Percentiles rank a stretch among this genome's conserved stretches.
phyloP scores from a whole-genome alignment of 37 sponge, comb jelly and placozoan species.

The Aphrocallistes beatrix region DNA sequence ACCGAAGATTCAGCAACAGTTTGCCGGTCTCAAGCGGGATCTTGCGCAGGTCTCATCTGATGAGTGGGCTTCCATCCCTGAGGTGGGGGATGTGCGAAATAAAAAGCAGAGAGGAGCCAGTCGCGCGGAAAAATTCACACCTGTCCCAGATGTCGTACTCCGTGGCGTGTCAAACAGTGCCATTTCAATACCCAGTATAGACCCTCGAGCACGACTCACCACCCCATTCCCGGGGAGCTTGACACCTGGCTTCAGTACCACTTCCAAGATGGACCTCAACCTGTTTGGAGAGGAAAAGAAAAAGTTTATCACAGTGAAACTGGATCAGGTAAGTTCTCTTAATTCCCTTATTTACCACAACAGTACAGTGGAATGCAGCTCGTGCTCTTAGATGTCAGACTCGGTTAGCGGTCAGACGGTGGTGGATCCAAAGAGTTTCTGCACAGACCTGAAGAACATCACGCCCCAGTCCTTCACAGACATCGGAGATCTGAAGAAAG shows the following conservation, averaged over 20 bases:
- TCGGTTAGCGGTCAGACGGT: constrained; percentile 96
- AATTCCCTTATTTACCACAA: not conserved
- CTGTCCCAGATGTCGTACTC: constrained; percentile 73
- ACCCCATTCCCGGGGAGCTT: constrained; percentile 51
- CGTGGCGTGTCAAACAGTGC: constrained; percentile 23
- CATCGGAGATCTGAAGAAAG: constrained; percentile 89
- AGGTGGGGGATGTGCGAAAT: constrained; percentile 75
- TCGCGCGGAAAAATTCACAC: constrained; percentile 43
- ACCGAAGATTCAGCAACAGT: constrained; percentile 98
- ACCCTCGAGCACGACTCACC: constrained; percentile 30
- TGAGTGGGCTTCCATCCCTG: constrained; percentile 83
- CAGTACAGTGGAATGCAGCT: not conserved
- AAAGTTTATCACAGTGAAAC: constrained; percentile 84
- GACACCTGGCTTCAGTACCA: constrained; percentile 67
- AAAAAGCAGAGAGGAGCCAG: constrained; percentile 74
- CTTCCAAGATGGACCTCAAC: constrained; percentile 68
- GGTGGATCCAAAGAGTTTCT: constrained; percentile 94
- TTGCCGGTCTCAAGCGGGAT: constrained; percentile 83
- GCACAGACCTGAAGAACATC: constrained; percentile 91
- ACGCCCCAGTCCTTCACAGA: constrained; percentile 77
- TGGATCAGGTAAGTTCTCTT: constrained; percentile 88
- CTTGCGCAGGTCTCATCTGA: constrained; percentile 56
- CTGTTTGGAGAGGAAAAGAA: constrained; percentile 94
- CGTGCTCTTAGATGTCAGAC: constrained; percentile 68
- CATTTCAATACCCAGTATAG: constrained; percentile 26